These are phyloP conservation scores for Tipula confusa DNA, from an alignment of 2,888 invertebrate species.

Conservation along the genomic window DNA sequence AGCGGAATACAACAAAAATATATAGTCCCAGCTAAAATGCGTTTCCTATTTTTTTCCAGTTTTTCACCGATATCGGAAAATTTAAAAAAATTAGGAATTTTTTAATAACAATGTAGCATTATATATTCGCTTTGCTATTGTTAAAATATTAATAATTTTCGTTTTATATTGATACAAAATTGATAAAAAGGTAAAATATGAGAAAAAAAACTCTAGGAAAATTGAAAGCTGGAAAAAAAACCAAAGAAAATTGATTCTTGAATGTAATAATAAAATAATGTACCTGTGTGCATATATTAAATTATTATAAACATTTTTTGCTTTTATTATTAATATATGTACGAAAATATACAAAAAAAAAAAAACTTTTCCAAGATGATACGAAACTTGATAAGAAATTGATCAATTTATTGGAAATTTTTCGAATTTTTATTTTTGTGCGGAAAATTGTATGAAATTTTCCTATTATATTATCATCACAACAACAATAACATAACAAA, in stretches of 20 bases:
- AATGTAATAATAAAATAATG: not conserved
- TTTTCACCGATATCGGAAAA: not conserved
- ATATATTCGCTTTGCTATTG: not conserved
- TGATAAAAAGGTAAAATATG: no score
- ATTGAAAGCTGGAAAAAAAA: not conserved
- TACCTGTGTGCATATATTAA: slow-evolving; percentile 25
- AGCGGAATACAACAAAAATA: not conserved
- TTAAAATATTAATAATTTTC: slow-evolving; percentile 1
- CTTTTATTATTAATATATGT: not conserved
- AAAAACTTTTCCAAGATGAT: not conserved
- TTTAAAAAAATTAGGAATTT: not conserved
- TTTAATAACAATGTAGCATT: not conserved
- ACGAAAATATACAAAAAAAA: no score
- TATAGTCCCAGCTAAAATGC: not conserved
- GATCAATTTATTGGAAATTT: slow-evolving; percentile 12
- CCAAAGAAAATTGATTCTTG: not conserved
- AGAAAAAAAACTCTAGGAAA: not conserved
- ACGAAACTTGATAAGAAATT: not conserved
- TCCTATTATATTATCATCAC: not conserved
- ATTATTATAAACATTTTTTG: not conserved
- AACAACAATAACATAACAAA: not conserved
- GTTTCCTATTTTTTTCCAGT: not conserved
- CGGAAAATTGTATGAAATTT: not conserved
- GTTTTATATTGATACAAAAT: not conserved
- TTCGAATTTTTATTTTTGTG: not conserved